Base-by-base conservation (phyloP, 23 tunicate genomes). In the Halocynthia aurantium region DNA sequence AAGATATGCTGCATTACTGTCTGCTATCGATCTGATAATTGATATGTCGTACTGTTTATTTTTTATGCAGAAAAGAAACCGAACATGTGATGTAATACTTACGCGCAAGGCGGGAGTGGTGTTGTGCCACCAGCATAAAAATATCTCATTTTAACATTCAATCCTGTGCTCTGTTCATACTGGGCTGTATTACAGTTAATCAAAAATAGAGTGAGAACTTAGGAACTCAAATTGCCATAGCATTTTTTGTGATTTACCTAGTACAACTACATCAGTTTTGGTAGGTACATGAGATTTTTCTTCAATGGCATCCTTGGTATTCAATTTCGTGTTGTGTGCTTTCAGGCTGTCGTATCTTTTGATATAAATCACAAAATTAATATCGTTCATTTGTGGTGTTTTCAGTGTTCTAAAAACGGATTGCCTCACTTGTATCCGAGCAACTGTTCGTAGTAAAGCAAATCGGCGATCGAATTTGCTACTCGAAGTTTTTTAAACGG, bases 341-440 rank as follows among this genome's bases (percentile, higher is more conserved):
- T 0, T 65, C 10, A 65, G 19, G 31, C 70, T 65, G 70, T 65
- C 70, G 31, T 65, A 65, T 15, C 70, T 65, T 20, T 5, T 31
- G 44, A 65, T 15, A 58, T 13, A 58, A 58, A 58, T 58, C 17
- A 58, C 2, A 58, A 58, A 58, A n/a, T 58, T 58, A 13, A 13
- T 15, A 31, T 31, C 4, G 44, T 31, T 31, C 44, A 31, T 31
- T 31, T 4, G 44, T 4, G 44, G 44, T 31, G 17, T 58, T 58
- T 58, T 0, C 17, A 2, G 17, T 58, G 63, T 5, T n/a, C 2
- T 2, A 15, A 58, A 58, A 58, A 58, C 17, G 4, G 17, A n/a
- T 58, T 4, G 44, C n/a, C 56, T 72, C 51, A 74, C 78, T 53
- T 74, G 63, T 74, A 74, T 13, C 78, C 78, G 19, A 74, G 78